Evolutionary conservation across 2,888 invertebrate species (phyloP), one percentile per base, ranked within the genome.

Genomic region (Cephus nigrinus): DNA sequence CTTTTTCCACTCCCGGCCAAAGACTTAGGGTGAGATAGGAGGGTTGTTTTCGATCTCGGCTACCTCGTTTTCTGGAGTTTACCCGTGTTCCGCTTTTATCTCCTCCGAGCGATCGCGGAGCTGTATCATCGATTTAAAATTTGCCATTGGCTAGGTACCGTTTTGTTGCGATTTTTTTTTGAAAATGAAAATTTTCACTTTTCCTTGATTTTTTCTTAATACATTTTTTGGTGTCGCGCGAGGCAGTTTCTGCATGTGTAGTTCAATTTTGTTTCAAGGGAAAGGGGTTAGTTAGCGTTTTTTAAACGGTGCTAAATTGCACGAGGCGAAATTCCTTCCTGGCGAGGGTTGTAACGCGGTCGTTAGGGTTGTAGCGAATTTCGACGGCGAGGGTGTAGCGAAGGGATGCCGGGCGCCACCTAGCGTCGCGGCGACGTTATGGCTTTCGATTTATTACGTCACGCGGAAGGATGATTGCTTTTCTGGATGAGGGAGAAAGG

Each of bases 401-500:
- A 79, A 75, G 76, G 83, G 83, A 84, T 78, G 84, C 80, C 79
- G 81, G 87, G 84, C 88, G 86, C 85, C 87, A 81, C 76, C 79
- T 80, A 81, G 78, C 81, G 82, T 83, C 85, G 85, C 77, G 76
- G 79, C 82, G 84, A 78, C 81, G 85, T 87, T 87, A 87, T 84
- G 85, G 84, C 86, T 85, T 84, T 86, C 86, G 87, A 90, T 88
- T 88, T 89, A 89, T 86, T 85, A 86, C 89, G 84, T 87, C 87
- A 85, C 84, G 87, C 82, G 80, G 81, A 83, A 82, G 84, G 85
- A 86, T 83, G 86, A 88, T 89, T 89, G 86, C 86, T 84, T 86
- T 85, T 84, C 82, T 83, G 76, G 79, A 83, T 82, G 82, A 84
- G 75, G 75, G 32, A 40, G 75, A 32, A 73, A 74, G 34, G 76